Percentiles rank a stretch among this genome's conserved stretches.
Evolutionary conservation across 2,113 vertebrate species (phyloP).

Genomic region (Opisthocomus hoazin): DNA sequence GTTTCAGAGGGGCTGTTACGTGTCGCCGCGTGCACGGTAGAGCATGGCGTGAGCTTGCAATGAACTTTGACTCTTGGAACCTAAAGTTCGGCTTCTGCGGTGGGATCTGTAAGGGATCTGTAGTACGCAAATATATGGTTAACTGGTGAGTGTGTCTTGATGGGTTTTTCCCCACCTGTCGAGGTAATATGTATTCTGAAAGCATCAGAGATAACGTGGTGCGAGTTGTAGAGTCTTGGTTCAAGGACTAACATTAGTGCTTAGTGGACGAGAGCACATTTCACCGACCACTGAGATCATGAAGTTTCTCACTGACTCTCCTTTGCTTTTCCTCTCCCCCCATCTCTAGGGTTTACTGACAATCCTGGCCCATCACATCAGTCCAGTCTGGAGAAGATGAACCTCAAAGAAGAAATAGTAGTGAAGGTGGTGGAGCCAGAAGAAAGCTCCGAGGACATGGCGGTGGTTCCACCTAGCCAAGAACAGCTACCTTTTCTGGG

Average conservation of each 20-base stretch:
- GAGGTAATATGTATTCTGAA: not conserved
- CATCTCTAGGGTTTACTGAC: conserved; percentile 37
- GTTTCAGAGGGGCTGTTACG: not conserved
- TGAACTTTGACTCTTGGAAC: not conserved
- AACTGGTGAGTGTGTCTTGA: not conserved
- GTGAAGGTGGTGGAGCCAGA: conserved; percentile 67
- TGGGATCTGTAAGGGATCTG: not conserved
- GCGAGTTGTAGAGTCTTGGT: not conserved
- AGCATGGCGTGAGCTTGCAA: not conserved
- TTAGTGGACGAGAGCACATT: not conserved
- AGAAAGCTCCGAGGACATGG: conserved; percentile 64
- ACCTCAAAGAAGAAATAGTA: conserved; percentile 68
- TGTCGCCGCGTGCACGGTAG: fast-evolving
- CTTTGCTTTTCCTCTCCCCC: not conserved
- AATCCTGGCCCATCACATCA: conserved; percentile 59
- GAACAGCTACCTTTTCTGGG: conserved; percentile 50
- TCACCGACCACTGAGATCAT: not conserved
- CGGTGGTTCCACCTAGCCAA: conserved; percentile 54
- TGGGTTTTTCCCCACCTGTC: fast-evolving
- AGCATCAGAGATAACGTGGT: not conserved
- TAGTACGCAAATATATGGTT: not conserved
- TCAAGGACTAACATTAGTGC: not conserved
- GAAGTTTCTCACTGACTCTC: not conserved
- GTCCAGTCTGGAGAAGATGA: conserved; percentile 34
- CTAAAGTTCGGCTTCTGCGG: not conserved